These are phyloP conservation scores for Agrochola lota DNA, from an alignment of 2,888 invertebrate genomes.

Conservation along the genomic window DNA sequence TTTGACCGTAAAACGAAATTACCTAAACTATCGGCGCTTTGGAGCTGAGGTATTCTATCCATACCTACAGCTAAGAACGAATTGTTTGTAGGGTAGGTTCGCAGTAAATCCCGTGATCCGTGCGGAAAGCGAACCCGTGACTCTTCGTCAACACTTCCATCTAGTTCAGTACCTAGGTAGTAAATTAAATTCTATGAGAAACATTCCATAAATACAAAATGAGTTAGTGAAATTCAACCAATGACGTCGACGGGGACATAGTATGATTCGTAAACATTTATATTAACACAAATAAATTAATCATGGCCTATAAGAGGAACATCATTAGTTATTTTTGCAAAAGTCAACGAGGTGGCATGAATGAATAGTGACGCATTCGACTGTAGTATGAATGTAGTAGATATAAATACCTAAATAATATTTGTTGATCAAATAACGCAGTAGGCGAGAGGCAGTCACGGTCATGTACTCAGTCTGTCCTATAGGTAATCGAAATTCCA, in stretches of 20 bases:
- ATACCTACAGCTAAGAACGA: background rate
- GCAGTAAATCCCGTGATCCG: background rate
- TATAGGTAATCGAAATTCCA: too few species aligned
- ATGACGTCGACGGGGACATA: conserved; percentile 3
- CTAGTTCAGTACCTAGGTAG: background rate
- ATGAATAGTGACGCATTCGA: conserved; percentile 51
- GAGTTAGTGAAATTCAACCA: conserved; percentile 16
- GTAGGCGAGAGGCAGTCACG: too few species aligned
- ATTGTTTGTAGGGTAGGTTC: background rate
- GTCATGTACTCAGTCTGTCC: too few species aligned
- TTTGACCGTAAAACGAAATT: too few species aligned
- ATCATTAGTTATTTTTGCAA: conserved; percentile 51
- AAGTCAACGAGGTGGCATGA: conserved; percentile 36
- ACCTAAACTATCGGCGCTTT: too few species aligned
- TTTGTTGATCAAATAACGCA: too few species aligned
- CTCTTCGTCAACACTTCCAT: background rate
- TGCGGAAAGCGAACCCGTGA: conserved; percentile 12
- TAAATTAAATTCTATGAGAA: conserved; percentile 25
- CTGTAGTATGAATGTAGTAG: conserved; percentile 37
- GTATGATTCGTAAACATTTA: conserved; percentile 37
- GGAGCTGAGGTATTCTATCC: background rate
- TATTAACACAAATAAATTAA: conserved; percentile 48
- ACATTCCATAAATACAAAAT: conserved; percentile 48
- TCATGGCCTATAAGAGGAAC: conserved; percentile 40
- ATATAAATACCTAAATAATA: background rate